phyloP scores from a whole-genome alignment of 2,113 vertebrate species.

The Rhadina sibilatrix region DNA sequence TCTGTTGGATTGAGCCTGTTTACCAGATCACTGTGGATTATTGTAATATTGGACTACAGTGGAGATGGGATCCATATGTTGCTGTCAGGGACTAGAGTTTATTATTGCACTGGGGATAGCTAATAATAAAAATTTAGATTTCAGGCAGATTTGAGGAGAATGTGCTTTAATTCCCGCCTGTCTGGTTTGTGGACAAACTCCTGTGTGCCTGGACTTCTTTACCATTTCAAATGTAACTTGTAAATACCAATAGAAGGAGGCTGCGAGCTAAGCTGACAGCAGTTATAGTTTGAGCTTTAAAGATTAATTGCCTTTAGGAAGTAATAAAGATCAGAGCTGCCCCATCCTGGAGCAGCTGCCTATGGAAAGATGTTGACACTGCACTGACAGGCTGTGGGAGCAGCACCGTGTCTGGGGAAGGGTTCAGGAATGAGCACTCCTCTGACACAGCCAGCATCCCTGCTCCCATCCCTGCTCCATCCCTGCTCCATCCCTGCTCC shows the following conservation, averaged over 20 bases:
- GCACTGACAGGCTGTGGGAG: neutral
- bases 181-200: neutral
- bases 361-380: neutral
- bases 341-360: neutral
- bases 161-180: neutral
- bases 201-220: neutral
- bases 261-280: neutral
- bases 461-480: neutral
- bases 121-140: neutral
- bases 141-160: neutral
- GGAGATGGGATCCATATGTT: neutral
- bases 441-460: rapidly evolving
- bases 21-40: neutral
- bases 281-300: neutral
- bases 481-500: neutral
- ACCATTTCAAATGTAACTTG: neutral
- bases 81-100: neutral
- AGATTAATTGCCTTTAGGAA: constrained; percentile 3
- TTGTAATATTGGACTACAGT: neutral
- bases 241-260: neutral
- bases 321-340: neutral
- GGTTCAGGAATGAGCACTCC: rapidly evolving
- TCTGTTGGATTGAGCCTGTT: neutral
- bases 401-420: rapidly evolving
- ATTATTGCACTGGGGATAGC: neutral